Conservation (phyloP, 2,888 invertebrate species). For the Meteorus cinctellus region DNA sequence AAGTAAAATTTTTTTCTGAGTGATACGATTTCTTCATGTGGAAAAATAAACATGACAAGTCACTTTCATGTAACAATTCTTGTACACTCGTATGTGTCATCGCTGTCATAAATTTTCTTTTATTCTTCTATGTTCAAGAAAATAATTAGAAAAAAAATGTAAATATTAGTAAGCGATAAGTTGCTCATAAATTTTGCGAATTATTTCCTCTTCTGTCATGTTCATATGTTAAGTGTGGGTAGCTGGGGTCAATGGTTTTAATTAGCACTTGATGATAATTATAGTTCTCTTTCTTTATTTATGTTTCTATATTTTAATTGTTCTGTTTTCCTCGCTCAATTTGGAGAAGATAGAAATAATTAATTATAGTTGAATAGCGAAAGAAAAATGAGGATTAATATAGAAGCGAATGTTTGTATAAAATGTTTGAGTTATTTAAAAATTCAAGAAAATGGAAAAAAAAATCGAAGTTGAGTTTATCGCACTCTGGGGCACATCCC, state of each 20-base stretch:
- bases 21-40: not conserved
- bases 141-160: not conserved
- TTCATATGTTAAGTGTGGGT: too few relatives aligned
- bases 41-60: not conserved
- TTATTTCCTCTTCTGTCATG: not conserved
- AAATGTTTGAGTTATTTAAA: conserved; percentile 15
- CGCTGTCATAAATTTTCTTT: not conserved
- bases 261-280: not conserved
- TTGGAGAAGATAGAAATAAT: not conserved
- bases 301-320: not conserved
- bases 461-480: conserved; percentile 45
- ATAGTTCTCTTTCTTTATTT: not conserved
- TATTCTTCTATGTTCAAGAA: not conserved
- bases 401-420: conserved; percentile 25
- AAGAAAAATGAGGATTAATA: not conserved
- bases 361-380: conserved; percentile 32
- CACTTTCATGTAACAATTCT: not conserved
- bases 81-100: not conserved
- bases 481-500: conserved; percentile 51
- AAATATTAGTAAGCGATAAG: not conserved
- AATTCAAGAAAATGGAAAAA: conserved; percentile 20
- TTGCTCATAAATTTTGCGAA: not conserved
- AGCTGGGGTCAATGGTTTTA: not conserved
- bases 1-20: not conserved
- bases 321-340: not conserved